Evolutionary conservation across 2,113 vertebrate species (phyloP).

Genomic region (Triplophysa siluroides): DNA sequence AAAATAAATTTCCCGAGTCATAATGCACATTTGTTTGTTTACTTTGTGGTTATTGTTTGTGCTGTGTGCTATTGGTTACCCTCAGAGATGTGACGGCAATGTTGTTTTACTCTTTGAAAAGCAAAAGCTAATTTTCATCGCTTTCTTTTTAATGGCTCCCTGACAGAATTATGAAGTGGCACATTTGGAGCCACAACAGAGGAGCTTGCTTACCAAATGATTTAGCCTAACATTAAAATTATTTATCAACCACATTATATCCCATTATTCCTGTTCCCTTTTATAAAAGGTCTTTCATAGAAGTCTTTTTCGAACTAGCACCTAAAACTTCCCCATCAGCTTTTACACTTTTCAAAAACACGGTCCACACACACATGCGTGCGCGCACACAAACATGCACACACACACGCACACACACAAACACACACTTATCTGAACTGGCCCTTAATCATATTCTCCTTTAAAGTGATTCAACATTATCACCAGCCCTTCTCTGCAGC

Average conservation of each 20-base stretch:
- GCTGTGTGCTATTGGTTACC: constrained; percentile 58
- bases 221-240: constrained; percentile 43
- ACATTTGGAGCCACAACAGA: constrained; percentile 63
- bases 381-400: too few relatives aligned
- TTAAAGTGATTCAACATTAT: constrained; percentile 24
- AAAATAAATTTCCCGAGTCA: constrained; percentile 85
- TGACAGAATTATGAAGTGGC: constrained; percentile 47
- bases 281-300: background rate
- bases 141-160: background rate
- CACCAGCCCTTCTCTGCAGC: constrained; percentile 46
- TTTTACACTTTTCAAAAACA: background rate
- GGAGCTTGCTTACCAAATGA: background rate
- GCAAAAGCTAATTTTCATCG: constrained; percentile 13
- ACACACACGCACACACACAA: too few relatives aligned
- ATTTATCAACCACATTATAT: background rate
- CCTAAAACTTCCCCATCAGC: background rate
- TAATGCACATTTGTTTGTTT: constrained; percentile 86
- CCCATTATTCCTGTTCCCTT: background rate
- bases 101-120: constrained; percentile 12
- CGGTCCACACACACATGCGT: background rate
- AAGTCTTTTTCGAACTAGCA: constrained; percentile 1
- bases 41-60: constrained; percentile 54
- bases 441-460: constrained; percentile 11
- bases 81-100: constrained; percentile 53
- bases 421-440: background rate